These are phyloP conservation scores for Altica lythri DNA, from an alignment of 2,888 invertebrate species.

Conservation along the genomic window DNA sequence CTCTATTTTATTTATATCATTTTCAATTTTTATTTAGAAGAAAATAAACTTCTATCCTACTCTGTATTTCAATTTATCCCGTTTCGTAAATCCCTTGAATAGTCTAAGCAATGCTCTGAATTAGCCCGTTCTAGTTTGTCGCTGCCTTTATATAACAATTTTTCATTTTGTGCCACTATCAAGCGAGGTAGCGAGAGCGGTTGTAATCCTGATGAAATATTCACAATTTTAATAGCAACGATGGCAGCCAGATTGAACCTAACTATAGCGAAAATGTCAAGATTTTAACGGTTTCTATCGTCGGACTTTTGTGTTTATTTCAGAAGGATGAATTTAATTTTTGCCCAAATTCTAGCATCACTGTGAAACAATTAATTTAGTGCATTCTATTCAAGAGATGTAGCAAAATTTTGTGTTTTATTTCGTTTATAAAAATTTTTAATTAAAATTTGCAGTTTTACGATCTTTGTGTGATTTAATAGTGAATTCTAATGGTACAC, in stretches of 20 bases:
- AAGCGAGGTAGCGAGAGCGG: not conserved
- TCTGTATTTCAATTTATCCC: no score
- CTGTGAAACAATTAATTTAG: no score
- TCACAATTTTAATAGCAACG: conserved; percentile 19
- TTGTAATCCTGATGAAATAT: conserved; percentile 20
- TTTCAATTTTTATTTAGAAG: no score
- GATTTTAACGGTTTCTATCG: conserved; percentile 13
- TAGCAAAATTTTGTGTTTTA: no score
- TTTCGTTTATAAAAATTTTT: no score
- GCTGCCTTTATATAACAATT: conserved; percentile 16
- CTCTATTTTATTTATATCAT: no score
- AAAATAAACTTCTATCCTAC: no score
- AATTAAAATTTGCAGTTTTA: no score
- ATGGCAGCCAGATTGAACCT: conserved; percentile 18
- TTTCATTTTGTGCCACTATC: conserved; percentile 12
- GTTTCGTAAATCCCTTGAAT: conserved; percentile 17
- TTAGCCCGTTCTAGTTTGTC: conserved; percentile 21
- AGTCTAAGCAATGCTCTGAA: conserved; percentile 18
- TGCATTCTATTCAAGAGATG: no score
- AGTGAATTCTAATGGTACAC: no score
- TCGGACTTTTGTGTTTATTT: not conserved
- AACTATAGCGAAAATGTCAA: conserved; percentile 22
- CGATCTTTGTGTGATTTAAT: no score
- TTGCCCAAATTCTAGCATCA: no score
- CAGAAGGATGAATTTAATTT: not conserved